These are phyloP conservation scores for Drosophila ananassae DNA, from an alignment of 1,140 invertebrate species.

Conservation along the genomic window DNA sequence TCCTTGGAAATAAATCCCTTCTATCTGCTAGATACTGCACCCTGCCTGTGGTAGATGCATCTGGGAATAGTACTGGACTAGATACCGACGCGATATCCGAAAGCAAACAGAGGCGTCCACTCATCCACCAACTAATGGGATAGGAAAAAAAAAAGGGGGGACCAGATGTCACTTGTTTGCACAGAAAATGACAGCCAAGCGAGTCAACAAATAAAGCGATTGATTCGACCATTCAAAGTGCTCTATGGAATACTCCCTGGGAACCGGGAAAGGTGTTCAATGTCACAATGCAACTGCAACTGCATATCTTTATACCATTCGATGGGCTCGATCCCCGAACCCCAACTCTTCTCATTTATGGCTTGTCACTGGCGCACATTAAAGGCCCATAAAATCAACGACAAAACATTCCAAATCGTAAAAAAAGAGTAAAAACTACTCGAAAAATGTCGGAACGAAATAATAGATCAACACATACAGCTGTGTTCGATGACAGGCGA, in stretches of 20 bases:
- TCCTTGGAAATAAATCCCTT: conserved; percentile 3
- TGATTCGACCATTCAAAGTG: conserved; percentile 26
- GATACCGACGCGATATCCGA: neutral
- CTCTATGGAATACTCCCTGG: conserved; percentile 19
- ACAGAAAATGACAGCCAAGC: conserved; percentile 35
- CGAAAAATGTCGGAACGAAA: conserved; percentile 15
- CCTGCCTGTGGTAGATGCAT: conserved; percentile 29
- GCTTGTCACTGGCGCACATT: conserved; percentile 42
- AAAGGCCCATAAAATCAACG: conserved; percentile 64
- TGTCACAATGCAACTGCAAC: conserved; percentile 27
- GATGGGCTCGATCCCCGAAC: neutral
- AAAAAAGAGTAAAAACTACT: conserved; percentile 28
- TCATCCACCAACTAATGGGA: conserved; percentile 23
- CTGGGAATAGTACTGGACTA: conserved; percentile 25
- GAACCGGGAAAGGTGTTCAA: conserved; percentile 43
- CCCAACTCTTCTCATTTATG: conserved; percentile 8
- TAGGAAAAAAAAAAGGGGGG: conserved; percentile 5
- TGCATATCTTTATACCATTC: neutral
- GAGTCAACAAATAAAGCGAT: conserved; percentile 30
- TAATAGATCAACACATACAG: conserved; percentile 22
- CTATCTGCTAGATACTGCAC: conserved; percentile 13
- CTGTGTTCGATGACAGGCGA: conserved; percentile 25
- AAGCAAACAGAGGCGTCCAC: conserved; percentile 44
- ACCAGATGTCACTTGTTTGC: conserved; percentile 78
- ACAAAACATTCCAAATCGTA: conserved; percentile 49